Conservation (phyloP, 2,888 invertebrate species). For the Bedellia somnulentella region DNA sequence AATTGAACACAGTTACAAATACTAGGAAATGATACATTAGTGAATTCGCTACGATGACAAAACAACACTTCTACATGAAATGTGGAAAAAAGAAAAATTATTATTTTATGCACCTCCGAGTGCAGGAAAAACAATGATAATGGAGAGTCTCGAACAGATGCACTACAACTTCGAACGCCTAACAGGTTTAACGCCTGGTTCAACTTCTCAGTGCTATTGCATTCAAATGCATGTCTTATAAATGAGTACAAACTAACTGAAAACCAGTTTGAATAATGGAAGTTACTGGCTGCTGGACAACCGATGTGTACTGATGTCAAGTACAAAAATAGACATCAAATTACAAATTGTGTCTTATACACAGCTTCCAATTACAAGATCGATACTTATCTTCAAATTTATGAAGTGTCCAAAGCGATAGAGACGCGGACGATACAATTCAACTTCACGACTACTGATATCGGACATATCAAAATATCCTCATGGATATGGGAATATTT, state of each 20-base stretch:
- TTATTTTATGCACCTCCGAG: slow-evolving; percentile 12
- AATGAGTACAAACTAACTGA: slow-evolving; percentile 16
- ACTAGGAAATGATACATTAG: too few species aligned
- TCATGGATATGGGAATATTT: slow-evolving; percentile 1
- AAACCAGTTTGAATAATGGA: slow-evolving; percentile 11
- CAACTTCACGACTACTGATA: neutral
- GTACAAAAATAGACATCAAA: too few species aligned
- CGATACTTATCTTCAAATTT: slow-evolving; percentile 4
- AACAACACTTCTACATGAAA: too few species aligned
- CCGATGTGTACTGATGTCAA: slow-evolving; percentile 10
- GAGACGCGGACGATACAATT: slow-evolving; percentile 4
- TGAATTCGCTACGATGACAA: too few species aligned
- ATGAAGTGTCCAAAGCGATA: slow-evolving; percentile 5
- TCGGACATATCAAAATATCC: neutral
- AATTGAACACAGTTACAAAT: too few species aligned
- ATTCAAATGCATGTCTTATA: slow-evolving; percentile 17
- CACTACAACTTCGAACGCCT: slow-evolving; percentile 14
- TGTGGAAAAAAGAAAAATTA: slow-evolving; percentile 11
- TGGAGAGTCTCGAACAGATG: slow-evolving; percentile 12
- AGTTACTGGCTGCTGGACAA: slow-evolving; percentile 7
- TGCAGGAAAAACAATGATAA: slow-evolving; percentile 15
- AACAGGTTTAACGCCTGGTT: slow-evolving; percentile 15
- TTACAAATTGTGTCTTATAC: slow-evolving; percentile 7
- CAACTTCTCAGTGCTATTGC: slow-evolving; percentile 13
- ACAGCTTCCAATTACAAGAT: slow-evolving; percentile 8